These are phyloP conservation scores for Carcharodon carcharias DNA, from an alignment of 2,797 vertebrate species.

Conservation along the genomic window DNA sequence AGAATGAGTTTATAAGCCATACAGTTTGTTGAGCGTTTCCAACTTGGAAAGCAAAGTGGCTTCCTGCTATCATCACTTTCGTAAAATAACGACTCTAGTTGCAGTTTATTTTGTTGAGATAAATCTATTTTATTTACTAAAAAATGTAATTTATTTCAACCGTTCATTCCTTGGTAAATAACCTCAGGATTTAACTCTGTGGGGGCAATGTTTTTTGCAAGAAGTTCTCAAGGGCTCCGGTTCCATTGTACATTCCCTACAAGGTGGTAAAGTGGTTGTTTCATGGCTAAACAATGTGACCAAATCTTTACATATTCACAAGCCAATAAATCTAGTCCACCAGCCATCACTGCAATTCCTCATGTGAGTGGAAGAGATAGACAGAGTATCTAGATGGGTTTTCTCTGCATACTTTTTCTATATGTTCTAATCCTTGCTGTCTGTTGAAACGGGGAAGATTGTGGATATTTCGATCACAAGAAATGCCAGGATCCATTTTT, in stretches of 20 bases:
- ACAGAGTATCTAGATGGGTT: neutral
- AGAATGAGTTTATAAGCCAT: neutral
- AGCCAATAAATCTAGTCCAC: neutral
- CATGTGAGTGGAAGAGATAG: neutral
- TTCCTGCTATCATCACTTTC: neutral
- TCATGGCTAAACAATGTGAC: neutral
- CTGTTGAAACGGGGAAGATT: neutral
- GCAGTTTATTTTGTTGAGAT: neutral
- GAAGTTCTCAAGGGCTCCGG: neutral
- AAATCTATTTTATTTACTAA: neutral
- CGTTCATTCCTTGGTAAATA: neutral
- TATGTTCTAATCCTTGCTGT: neutral
- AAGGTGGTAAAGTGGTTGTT: neutral
- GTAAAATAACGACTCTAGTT: neutral
- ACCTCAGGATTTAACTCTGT: neutral
- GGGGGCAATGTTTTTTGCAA: neutral
- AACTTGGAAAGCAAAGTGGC: neutral
- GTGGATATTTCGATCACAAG: neutral
- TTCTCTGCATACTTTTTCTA: neutral
- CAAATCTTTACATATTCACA: neutral
- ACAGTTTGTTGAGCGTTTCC: neutral
- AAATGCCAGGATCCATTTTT: neutral
- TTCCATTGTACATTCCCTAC: neutral
- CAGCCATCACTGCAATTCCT: neutral
- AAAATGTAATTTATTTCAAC: neutral